Percentiles rank a stretch among this genome's conserved stretches.
Conservation (phyloP, 2,113 vertebrate genomes). For the Eretmochelys imbricata region DNA sequence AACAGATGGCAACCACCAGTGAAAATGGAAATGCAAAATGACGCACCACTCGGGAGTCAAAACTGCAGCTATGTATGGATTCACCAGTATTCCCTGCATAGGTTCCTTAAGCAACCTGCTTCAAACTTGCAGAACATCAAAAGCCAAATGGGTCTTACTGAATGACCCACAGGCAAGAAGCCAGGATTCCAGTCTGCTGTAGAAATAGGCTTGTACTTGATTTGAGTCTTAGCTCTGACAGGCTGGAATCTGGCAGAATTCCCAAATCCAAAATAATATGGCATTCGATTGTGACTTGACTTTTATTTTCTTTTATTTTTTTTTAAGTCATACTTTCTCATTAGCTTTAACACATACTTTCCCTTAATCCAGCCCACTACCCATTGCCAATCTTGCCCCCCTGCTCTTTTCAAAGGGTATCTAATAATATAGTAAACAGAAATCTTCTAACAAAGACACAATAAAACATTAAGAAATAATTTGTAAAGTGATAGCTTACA, state of each 20-base stretch:
- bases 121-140: slow-evolving; percentile 77
- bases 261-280: slow-evolving; percentile 79
- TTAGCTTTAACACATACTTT: slow-evolving; percentile 29
- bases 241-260: slow-evolving; percentile 74
- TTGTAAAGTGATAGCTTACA: slow-evolving; percentile 3
- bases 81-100: slow-evolving; percentile 38
- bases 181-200: slow-evolving; percentile 75
- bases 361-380: background rate
- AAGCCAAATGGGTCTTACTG: slow-evolving; percentile 80
- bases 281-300: slow-evolving; percentile 72
- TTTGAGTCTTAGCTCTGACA: slow-evolving; percentile 79
- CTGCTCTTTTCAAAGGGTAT: slow-evolving; percentile 17
- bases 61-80: slow-evolving; percentile 50
- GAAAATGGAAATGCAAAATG: slow-evolving; percentile 41
- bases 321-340: slow-evolving; percentile 65
- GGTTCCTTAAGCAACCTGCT: slow-evolving; percentile 80
- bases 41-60: slow-evolving; percentile 5
- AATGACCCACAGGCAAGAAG: slow-evolving; percentile 75
- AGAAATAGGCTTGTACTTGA: slow-evolving; percentile 82
- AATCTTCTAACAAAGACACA: slow-evolving; percentile 24
- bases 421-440: background rate
- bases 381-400: slow-evolving; percentile 20
- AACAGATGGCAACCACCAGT: slow-evolving; percentile 53
- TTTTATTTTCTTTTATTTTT: background rate
- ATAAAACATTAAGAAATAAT: background rate